Percentiles rank a stretch among this genome's conserved stretches.
These are phyloP conservation scores for Polyommatus iphigenia DNA, from an alignment of 2,888 invertebrate genomes.

Conservation along the genomic window DNA sequence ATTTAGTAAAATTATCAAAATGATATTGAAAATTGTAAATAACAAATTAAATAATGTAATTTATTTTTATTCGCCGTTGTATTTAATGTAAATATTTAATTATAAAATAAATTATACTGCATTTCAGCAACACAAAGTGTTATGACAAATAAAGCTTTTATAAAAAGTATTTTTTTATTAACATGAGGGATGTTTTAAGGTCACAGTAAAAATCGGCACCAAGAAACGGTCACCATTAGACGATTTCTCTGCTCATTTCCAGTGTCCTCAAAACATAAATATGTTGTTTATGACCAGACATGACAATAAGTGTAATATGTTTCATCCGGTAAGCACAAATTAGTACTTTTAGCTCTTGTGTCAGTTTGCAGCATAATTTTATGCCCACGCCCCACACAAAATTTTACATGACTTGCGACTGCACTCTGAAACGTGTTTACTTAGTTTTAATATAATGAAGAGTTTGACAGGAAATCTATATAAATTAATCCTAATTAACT, in stretches of 20 bases:
- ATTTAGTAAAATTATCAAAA: constrained; percentile 25
- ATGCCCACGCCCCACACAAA: not conserved
- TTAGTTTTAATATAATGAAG: no score
- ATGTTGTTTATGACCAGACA: not conserved
- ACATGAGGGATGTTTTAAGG: no score
- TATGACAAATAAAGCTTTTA: constrained; percentile 75
- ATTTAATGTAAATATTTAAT: constrained; percentile 49
- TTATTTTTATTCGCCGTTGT: constrained; percentile 43
- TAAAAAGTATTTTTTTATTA: constrained; percentile 49
- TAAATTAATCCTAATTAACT: no score
- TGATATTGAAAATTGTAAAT: constrained; percentile 32
- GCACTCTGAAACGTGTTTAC: no score
- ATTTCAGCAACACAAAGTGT: constrained; percentile 60
- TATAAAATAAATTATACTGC: constrained; percentile 45
- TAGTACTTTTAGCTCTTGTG: not conserved
- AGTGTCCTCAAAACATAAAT: not conserved
- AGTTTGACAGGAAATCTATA: no score
- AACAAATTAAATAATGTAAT: constrained; percentile 31
- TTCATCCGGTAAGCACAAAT: not conserved
- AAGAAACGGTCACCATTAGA: not conserved
- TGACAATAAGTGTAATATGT: not conserved
- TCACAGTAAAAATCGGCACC: no score
- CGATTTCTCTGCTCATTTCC: not conserved
- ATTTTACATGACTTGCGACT: no score
- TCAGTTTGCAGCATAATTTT: not conserved